Conservation (phyloP, 2,888 invertebrate genomes). For the Creontiades dilutus region DNA sequence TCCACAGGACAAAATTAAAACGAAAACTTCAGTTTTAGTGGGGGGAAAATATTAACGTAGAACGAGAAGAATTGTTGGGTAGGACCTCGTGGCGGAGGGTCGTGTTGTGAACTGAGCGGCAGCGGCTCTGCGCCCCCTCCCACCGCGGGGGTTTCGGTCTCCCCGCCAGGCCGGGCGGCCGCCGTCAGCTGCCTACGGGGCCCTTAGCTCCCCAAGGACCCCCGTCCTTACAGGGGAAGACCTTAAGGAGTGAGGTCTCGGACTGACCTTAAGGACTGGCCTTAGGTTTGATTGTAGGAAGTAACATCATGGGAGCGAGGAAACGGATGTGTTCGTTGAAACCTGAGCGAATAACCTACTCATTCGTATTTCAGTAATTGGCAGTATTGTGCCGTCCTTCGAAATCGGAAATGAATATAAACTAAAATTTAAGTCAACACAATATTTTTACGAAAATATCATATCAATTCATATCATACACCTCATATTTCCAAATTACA, state of each 20-base stretch:
- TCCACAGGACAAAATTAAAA: too few relatives aligned
- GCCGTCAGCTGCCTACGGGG: not conserved
- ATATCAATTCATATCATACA: too few relatives aligned
- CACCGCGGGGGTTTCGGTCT: not conserved
- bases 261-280: not conserved
- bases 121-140: conserved; percentile 33
- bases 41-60: not conserved
- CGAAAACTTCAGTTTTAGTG: not conserved
- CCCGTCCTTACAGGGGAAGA: not conserved
- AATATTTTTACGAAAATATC: too few relatives aligned
- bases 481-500: too few relatives aligned
- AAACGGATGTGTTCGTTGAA: too few relatives aligned
- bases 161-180: not conserved
- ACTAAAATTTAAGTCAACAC: too few relatives aligned
- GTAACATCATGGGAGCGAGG: not conserved
- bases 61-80: conserved; percentile 20
- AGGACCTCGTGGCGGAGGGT: conserved; percentile 47
- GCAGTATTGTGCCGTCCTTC: too few relatives aligned
- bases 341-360: too few relatives aligned
- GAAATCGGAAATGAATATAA: not conserved
- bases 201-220: not conserved
- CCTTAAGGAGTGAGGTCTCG: not conserved
- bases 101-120: conserved; percentile 55
- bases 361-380: too few relatives aligned
- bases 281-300: conserved; percentile 10